phyloP scores from a whole-genome alignment of 2,797 vertebrate species.

The Chloroceryle amazona region DNA sequence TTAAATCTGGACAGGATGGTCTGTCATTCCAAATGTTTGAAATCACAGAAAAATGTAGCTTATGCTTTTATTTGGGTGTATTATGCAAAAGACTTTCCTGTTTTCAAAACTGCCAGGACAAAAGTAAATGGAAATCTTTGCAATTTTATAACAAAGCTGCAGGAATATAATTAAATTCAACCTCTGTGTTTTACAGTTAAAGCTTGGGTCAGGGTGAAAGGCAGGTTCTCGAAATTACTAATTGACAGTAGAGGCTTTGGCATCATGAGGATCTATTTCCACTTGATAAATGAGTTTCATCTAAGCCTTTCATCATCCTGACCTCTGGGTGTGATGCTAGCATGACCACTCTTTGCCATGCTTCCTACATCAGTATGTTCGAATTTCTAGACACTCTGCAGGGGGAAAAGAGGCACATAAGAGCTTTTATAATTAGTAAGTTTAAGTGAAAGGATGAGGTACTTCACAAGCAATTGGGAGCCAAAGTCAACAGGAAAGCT shows the following conservation, averaged over 20 bases:
- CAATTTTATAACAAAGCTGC: neutral
- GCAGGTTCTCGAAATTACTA: neutral
- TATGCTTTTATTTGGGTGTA: neutral
- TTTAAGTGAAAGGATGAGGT: neutral
- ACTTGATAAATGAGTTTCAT: neutral
- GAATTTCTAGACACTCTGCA: neutral
- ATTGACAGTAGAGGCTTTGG: neutral
- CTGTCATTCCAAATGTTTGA: neutral
- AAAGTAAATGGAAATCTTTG: neutral
- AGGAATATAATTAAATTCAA: neutral
- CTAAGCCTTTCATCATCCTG: neutral
- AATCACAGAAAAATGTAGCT: neutral
- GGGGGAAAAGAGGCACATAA: rapidly evolving
- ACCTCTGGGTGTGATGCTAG: neutral
- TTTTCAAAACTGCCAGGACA: neutral
- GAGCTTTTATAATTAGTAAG: neutral
- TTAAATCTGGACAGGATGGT: neutral
- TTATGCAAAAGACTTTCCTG: neutral
- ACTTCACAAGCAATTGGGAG: neutral
- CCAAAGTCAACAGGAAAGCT: neutral
- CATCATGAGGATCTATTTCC: neutral
- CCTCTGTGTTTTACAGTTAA: neutral
- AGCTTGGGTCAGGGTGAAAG: neutral
- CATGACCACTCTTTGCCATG: neutral
- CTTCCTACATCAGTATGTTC: neutral